Evolutionary conservation across 2,113 vertebrate species (phyloP).

Genomic region (Petaurus breviceps): DNA sequence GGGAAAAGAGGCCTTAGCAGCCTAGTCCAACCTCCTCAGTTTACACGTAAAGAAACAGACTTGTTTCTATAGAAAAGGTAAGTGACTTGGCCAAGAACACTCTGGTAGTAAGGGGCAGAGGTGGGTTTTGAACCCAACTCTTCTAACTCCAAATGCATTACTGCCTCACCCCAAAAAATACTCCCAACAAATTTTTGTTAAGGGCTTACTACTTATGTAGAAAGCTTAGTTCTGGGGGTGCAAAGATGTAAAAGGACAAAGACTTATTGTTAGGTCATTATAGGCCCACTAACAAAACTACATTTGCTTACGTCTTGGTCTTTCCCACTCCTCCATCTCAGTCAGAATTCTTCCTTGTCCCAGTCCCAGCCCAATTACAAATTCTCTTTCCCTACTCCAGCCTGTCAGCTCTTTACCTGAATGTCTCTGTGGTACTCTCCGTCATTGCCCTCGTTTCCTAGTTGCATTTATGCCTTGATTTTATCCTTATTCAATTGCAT

Average conservation of each 20-base stretch:
- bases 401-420: background rate
- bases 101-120: background rate
- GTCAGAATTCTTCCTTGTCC: background rate
- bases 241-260: background rate
- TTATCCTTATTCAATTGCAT: background rate
- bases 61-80: background rate
- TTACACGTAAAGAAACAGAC: background rate
- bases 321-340: background rate
- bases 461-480: background rate
- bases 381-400: background rate
- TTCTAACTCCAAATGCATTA: background rate
- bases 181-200: background rate
- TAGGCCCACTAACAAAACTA: background rate
- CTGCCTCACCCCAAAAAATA: background rate
- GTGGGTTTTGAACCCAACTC: background rate
- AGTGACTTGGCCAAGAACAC: background rate
- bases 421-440: background rate
- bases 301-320: background rate
- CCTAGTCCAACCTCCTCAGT: background rate
- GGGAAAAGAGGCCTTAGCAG: background rate
- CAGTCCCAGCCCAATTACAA: background rate
- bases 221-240: background rate
- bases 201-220: background rate
- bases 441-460: background rate
- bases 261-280: background rate